Evolutionary conservation across 2,888 invertebrate species (phyloP).

Genomic region (Ernsta delagoae): DNA sequence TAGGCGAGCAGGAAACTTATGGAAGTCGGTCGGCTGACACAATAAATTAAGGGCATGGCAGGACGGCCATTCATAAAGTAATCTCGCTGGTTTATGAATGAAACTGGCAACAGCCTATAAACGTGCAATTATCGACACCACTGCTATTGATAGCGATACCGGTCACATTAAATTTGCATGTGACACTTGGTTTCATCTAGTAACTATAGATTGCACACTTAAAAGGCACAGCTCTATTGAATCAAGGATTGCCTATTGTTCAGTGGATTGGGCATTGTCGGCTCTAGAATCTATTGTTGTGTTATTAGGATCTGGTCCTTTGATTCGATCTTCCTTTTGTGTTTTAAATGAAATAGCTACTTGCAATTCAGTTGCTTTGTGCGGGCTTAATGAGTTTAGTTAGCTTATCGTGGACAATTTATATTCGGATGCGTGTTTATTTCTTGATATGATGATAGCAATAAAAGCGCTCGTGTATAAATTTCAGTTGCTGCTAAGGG

Average conservation of each 20-base stretch:
- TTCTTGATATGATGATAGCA: slow-evolving; percentile 38
- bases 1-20: slow-evolving; percentile 72
- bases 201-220: slow-evolving; percentile 43
- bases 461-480: slow-evolving; percentile 31
- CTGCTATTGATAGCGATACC: slow-evolving; percentile 64
- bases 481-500: slow-evolving; percentile 15
- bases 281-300: slow-evolving; percentile 60
- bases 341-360: slow-evolving; percentile 46
- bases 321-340: slow-evolving; percentile 64
- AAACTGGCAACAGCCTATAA: slow-evolving; percentile 63
- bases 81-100: slow-evolving; percentile 80
- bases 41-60: slow-evolving; percentile 72
- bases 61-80: slow-evolving; percentile 77
- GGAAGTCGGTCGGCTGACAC: slow-evolving; percentile 62
- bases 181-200: slow-evolving; percentile 45
- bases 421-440: slow-evolving; percentile 38
- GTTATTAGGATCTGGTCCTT: slow-evolving; percentile 50
- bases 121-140: slow-evolving; percentile 74
- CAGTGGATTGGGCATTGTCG: slow-evolving; percentile 64
- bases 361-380: slow-evolving; percentile 38
- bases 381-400: slow-evolving; percentile 38
- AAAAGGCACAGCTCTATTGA: slow-evolving; percentile 56
- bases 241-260: slow-evolving; percentile 71
- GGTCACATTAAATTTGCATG: slow-evolving; percentile 68
- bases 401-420: slow-evolving; percentile 36